phyloP scores from a whole-genome alignment of 2,113 vertebrate species.

The Mustela lutreola region DNA sequence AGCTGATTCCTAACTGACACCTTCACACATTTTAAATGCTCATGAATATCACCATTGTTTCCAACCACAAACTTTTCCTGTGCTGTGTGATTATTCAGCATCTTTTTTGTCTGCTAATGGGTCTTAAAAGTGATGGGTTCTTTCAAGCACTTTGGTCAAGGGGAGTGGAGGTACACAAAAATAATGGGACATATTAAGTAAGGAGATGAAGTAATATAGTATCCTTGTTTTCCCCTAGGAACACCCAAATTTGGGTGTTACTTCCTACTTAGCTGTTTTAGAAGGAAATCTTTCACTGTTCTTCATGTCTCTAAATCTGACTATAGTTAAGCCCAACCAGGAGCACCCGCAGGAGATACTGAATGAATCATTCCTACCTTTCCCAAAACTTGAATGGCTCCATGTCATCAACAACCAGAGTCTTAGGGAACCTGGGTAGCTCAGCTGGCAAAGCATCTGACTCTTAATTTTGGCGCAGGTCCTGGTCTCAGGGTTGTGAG shows the following conservation, averaged over 20 bases:
- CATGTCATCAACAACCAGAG: background rate
- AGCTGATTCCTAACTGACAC: slow-evolving; percentile 27
- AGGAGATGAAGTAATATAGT: background rate
- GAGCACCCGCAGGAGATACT: background rate
- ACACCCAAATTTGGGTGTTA: background rate
- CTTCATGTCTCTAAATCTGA: background rate
- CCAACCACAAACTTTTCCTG: slow-evolving; percentile 25
- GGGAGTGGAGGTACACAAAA: background rate
- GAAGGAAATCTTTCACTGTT: background rate
- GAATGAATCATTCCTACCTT: background rate
- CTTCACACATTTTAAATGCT: slow-evolving; percentile 9
- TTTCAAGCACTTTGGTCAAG: slow-evolving; percentile 33
- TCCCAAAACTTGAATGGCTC: background rate
- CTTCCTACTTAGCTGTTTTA: background rate
- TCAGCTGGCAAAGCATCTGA: background rate
- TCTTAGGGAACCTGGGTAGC: background rate
- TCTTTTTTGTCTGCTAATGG: slow-evolving; percentile 32
- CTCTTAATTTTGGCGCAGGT: background rate
- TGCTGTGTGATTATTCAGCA: background rate
- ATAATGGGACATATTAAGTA: background rate
- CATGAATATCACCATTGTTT: background rate
- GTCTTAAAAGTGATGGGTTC: slow-evolving; percentile 1
- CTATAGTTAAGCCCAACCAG: background rate
- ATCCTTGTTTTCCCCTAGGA: background rate
- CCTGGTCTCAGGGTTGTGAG: background rate